Percentiles rank a stretch among this genome's conserved stretches.
These are phyloP conservation scores for Apamea epomidion DNA, from an alignment of 2,888 invertebrate genomes.

Conservation along the genomic window DNA sequence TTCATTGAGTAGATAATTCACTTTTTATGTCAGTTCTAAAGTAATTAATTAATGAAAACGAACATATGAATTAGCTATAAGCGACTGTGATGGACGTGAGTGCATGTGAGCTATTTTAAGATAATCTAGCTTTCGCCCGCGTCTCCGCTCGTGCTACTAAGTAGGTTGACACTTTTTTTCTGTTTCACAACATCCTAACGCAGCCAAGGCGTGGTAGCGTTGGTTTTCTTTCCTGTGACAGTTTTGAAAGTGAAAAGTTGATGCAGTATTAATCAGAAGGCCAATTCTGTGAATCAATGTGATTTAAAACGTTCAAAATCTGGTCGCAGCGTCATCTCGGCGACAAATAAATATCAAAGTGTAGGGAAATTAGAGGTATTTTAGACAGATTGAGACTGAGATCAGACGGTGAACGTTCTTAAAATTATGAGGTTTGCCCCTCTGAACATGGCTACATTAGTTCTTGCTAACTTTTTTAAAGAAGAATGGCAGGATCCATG, in stretches of 20 bases:
- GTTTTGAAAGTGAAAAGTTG: slow-evolving; percentile 30
- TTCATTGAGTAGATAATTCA: slow-evolving; percentile 6
- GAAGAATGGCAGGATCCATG: not conserved
- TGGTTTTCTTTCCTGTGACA: slow-evolving; percentile 38
- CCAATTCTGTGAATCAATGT: no score
- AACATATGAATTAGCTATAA: slow-evolving; percentile 30
- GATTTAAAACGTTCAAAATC: no score
- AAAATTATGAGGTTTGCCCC: no score
- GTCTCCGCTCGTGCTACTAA: slow-evolving; percentile 29
- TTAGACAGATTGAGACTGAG: no score
- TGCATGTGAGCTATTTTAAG: slow-evolving; percentile 54
- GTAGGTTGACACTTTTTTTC: slow-evolving; percentile 57
- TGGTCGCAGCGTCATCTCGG: no score
- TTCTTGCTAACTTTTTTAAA: not conserved
- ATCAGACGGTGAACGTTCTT: no score
- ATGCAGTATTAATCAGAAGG: not conserved
- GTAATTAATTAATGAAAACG: slow-evolving; percentile 35
- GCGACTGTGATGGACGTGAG: slow-evolving; percentile 29
- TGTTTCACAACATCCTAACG: slow-evolving; percentile 45
- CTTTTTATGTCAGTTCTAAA: not conserved
- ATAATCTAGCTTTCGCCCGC: slow-evolving; percentile 56
- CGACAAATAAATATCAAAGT: no score
- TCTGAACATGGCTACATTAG: no score
- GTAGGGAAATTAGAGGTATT: no score
- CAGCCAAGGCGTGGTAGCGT: not conserved